Conservation (phyloP, 1,140 invertebrate genomes). For the Drosophila ohnishii region DNA sequence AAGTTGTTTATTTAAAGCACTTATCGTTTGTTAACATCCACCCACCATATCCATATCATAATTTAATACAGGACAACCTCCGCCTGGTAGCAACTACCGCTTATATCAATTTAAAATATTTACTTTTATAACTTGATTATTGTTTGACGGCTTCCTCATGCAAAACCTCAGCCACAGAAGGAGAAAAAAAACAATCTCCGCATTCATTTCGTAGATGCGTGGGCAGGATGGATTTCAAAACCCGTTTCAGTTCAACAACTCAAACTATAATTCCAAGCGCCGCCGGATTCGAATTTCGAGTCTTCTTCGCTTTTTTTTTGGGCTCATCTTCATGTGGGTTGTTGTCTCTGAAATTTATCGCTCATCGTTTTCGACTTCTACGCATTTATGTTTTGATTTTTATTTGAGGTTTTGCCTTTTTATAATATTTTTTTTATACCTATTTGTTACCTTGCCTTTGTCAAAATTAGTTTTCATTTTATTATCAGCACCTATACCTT, state of each 20-base stretch:
- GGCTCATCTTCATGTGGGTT: conserved; percentile 55
- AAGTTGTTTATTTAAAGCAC: neutral
- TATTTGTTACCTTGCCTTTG: conserved; percentile 53
- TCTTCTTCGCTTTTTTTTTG: neutral
- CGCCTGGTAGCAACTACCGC: conserved; percentile 5
- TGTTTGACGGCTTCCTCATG: conserved; percentile 35
- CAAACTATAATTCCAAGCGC: conserved; percentile 32
- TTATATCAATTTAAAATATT: conserved; percentile 23
- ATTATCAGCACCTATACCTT: conserved; percentile 64
- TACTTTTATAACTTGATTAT: conserved; percentile 42
- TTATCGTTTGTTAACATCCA: neutral
- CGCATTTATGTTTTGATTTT: conserved; percentile 50
- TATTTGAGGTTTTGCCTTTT: conserved; percentile 19
- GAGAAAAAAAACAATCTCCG: conserved; percentile 19
- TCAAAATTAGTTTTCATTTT: conserved; percentile 75
- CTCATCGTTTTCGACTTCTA: conserved; percentile 66
- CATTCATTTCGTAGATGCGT: conserved; percentile 31
- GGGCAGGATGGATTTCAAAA: conserved; percentile 21
- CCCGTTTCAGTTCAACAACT: conserved; percentile 28
- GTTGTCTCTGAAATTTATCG: conserved; percentile 71
- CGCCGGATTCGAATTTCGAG: conserved; percentile 17
- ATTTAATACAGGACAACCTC: conserved; percentile 1
- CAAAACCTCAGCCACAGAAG: conserved; percentile 23
- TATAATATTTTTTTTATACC: conserved; percentile 25
- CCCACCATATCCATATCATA: neutral